Evolutionary conservation across 1,140 invertebrate genomes (phyloP).

Genomic region (Ceratoteleas bidentatus): DNA sequence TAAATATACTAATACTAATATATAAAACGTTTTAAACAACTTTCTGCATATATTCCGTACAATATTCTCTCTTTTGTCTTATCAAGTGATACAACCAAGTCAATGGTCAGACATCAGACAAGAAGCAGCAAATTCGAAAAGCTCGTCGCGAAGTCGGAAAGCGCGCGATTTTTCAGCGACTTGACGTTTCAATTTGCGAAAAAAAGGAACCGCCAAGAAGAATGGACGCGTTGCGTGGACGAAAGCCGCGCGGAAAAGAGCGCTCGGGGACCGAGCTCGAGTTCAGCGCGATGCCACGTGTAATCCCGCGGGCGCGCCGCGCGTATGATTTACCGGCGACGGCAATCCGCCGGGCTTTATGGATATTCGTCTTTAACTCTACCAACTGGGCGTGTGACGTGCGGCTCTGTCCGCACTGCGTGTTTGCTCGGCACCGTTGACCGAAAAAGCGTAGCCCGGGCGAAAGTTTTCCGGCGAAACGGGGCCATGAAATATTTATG

Average conservation of each 20-base stretch:
- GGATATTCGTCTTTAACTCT: slow-evolving; percentile 68
- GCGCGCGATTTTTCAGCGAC: slow-evolving; percentile 59
- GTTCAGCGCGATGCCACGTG: slow-evolving; percentile 61
- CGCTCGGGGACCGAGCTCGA: slow-evolving; percentile 26
- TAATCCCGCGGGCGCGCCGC: slow-evolving; percentile 64
- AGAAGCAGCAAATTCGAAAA: slow-evolving; percentile 4
- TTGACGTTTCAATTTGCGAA: slow-evolving; percentile 66
- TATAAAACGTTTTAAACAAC: too few species aligned
- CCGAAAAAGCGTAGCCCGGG: slow-evolving; percentile 37
- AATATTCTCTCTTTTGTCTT: too few species aligned
- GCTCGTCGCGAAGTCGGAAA: slow-evolving; percentile 43
- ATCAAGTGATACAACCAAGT: slow-evolving; percentile 9
- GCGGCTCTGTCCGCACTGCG: slow-evolving; percentile 11
- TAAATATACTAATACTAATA: too few species aligned
- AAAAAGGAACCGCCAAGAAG: slow-evolving; percentile 36
- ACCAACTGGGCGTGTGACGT: too few species aligned
- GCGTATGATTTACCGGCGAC: slow-evolving; percentile 69
- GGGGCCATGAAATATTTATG: slow-evolving; percentile 73
- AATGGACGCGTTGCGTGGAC: slow-evolving; percentile 55
- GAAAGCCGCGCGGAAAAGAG: slow-evolving; percentile 44
- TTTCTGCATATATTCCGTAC: too few species aligned
- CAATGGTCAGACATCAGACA: slow-evolving; percentile 18
- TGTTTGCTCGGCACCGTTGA: slow-evolving; percentile 42
- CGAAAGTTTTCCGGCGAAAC: slow-evolving; percentile 39
- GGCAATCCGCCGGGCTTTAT: slow-evolving; percentile 68